phyloP scores from a whole-genome alignment of 1,140 invertebrate species.

The Cecropterus lyciades region DNA sequence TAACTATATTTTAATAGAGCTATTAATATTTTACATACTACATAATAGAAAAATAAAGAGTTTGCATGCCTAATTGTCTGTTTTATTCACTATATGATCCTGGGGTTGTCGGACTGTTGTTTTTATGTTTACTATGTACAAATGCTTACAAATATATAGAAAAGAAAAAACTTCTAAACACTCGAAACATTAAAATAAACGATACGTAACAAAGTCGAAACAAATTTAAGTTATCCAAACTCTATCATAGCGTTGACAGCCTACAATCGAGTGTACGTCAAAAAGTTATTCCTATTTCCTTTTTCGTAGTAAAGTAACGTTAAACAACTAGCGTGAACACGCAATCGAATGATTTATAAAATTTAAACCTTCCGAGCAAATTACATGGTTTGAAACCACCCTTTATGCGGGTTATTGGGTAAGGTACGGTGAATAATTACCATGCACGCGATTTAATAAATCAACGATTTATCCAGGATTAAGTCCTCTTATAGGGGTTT shows the following conservation, averaged over 20 bases:
- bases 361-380: slow-evolving; percentile 28
- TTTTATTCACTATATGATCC: too few species aligned
- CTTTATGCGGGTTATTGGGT: slow-evolving; percentile 31
- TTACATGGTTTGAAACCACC: slow-evolving; percentile 22
- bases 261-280: neutral
- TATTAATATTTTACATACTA: too few species aligned
- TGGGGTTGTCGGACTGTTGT: too few species aligned
- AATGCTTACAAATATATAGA: too few species aligned
- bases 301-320: slow-evolving; percentile 9
- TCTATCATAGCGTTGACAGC: slow-evolving; percentile 3
- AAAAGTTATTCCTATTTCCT: slow-evolving; percentile 13
- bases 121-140: too few species aligned
- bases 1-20: too few species aligned
- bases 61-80: too few species aligned
- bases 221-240: neutral
- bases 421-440: slow-evolving; percentile 34
- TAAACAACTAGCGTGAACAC: slow-evolving; percentile 21
- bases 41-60: too few species aligned
- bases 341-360: slow-evolving; percentile 35
- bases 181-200: too few species aligned
- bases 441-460: slow-evolving; percentile 34
- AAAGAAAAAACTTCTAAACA: too few species aligned
- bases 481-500: slow-evolving; percentile 27
- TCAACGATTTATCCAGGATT: slow-evolving; percentile 35
- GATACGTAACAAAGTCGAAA: too few species aligned